Evolutionary conservation across 2,888 invertebrate species (phyloP).

Genomic region (Linnaemya vulpina): DNA sequence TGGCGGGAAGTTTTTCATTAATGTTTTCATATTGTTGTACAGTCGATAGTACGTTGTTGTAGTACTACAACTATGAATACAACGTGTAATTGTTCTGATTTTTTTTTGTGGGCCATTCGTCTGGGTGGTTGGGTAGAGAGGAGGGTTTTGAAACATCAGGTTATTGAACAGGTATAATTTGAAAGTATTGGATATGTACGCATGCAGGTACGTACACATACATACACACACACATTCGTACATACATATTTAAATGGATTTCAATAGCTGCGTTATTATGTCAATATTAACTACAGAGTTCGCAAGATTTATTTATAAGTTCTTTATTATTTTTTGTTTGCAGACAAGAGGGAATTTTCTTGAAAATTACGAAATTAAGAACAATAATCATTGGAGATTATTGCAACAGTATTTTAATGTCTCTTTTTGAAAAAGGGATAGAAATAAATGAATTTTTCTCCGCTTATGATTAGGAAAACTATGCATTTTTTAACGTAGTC

Average conservation of each 20-base stretch:
- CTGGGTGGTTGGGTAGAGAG: neutral
- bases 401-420: too few species aligned
- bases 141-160: conserved; percentile 16
- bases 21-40: conserved; percentile 51
- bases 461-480: too few species aligned
- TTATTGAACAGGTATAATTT: conserved; percentile 49
- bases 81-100: conserved; percentile 46
- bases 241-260: neutral
- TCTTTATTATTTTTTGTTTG: too few species aligned
- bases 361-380: too few species aligned
- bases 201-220: neutral
- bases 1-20: conserved; percentile 70
- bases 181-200: neutral
- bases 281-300: too few species aligned
- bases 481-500: too few species aligned
- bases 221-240: neutral
- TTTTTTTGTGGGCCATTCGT: conserved; percentile 24
- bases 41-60: conserved; percentile 36
- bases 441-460: too few species aligned
- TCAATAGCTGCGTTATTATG: too few species aligned
- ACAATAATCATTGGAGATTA: too few species aligned
- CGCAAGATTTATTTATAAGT: too few species aligned
- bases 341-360: too few species aligned
- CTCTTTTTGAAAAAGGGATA: too few species aligned
- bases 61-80: conserved; percentile 30